Percentiles rank a stretch among this genome's conserved stretches.
phyloP scores from a whole-genome alignment of 2,888 invertebrate genomes.

The Caenorhabditis sp. region DNA sequence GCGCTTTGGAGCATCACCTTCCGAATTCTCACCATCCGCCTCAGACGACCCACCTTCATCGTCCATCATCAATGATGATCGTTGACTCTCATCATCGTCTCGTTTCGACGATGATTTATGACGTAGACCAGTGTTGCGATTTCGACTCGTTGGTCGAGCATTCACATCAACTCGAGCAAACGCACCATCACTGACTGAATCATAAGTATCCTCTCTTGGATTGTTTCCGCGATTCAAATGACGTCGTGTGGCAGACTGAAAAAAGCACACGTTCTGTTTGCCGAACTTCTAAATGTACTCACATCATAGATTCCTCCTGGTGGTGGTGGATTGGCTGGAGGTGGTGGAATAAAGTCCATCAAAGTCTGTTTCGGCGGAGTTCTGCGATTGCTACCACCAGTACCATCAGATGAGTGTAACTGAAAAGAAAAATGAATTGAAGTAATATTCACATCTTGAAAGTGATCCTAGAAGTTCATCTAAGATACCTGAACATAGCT shows the following conservation, averaged over 20 bases:
- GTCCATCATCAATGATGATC: slow-evolving; percentile 56
- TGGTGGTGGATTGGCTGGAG: slow-evolving; percentile 57
- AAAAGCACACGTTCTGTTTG: no score
- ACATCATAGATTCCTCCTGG: slow-evolving; percentile 46
- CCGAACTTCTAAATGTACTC: slow-evolving; percentile 4
- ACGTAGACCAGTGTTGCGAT: slow-evolving; percentile 42
- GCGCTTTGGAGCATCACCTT: slow-evolving; percentile 40
- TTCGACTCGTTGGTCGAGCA: slow-evolving; percentile 51
- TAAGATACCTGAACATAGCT: slow-evolving; percentile 62
- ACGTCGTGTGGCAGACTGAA: slow-evolving; percentile 32
- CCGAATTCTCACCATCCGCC: slow-evolving; percentile 53
- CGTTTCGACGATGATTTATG: not conserved
- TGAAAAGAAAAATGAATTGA: slow-evolving; percentile 12
- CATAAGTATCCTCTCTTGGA: slow-evolving; percentile 49
- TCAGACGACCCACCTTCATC: slow-evolving; percentile 49
- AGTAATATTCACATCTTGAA: not conserved
- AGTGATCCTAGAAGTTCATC: slow-evolving; percentile 12
- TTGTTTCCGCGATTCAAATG: slow-evolving; percentile 36
- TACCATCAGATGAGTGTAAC: slow-evolving; percentile 63
- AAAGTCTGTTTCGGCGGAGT: slow-evolving; percentile 58
- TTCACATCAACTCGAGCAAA: slow-evolving; percentile 29
- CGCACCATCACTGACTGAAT: slow-evolving; percentile 42
- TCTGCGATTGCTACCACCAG: slow-evolving; percentile 52
- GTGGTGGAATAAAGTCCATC: slow-evolving; percentile 65
- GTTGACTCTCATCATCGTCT: slow-evolving; percentile 56